phyloP scores from a whole-genome alignment of 2,113 vertebrate species.

The Carlito syrichta region DNA sequence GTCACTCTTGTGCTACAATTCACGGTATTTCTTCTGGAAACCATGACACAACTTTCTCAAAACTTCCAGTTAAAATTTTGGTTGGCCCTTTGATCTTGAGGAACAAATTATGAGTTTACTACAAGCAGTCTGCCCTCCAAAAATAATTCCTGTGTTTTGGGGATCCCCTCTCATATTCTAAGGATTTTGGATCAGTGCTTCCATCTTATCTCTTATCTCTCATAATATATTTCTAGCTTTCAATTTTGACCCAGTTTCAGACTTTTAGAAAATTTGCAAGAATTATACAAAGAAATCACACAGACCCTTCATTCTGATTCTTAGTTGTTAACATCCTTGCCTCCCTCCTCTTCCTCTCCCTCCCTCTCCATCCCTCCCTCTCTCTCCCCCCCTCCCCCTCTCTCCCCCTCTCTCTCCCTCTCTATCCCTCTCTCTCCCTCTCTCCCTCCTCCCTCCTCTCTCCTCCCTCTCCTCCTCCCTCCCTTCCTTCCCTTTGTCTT shows the following conservation, averaged over 20 bases:
- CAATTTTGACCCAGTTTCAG: neutral
- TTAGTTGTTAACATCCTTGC: neutral
- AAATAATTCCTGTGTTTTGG: too few relatives aligned
- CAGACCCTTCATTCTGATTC: neutral
- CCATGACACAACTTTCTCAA: too few relatives aligned
- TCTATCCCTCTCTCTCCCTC: too few relatives aligned
- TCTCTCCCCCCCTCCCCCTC: neutral
- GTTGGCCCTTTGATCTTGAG: too few relatives aligned
- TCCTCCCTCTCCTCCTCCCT: too few relatives aligned
- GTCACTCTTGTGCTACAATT: too few relatives aligned
- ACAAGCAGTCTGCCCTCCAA: too few relatives aligned
- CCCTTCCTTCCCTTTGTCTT: too few relatives aligned
- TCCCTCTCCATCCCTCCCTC: neutral
- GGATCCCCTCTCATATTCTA: too few relatives aligned
- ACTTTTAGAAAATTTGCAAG: neutral
- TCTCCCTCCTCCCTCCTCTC: neutral
- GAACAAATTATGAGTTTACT: too few relatives aligned
- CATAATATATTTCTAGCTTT: neutral
- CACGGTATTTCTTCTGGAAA: too few relatives aligned
- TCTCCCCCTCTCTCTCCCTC: neutral
- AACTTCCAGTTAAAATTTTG: too few relatives aligned
- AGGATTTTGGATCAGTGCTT: neutral
- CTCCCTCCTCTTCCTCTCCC: neutral
- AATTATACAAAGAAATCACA: neutral
- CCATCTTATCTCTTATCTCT: neutral